Conservation (phyloP, 2,888 invertebrate species). For the Melanotus villosus region DNA sequence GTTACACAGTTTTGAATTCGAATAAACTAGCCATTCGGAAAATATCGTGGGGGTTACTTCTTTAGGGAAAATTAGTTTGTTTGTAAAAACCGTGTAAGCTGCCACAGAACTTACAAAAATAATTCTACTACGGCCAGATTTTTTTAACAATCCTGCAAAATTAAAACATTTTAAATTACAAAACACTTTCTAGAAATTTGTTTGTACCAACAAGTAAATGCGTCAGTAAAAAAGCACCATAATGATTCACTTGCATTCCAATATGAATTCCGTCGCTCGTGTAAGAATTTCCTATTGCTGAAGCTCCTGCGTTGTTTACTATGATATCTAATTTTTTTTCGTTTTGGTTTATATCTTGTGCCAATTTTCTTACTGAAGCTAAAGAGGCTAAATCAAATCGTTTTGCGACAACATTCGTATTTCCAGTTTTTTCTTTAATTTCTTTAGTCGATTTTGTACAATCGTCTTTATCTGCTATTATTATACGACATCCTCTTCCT, state of each 20-base stretch:
- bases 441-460: constrained; percentile 60
- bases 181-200: background rate
- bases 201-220: constrained; percentile 29
- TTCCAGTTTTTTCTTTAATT: constrained; percentile 64
- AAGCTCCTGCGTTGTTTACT: constrained; percentile 80
- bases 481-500: constrained; percentile 70
- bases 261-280: constrained; percentile 75
- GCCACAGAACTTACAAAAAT: constrained; percentile 56
- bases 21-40: constrained; percentile 50
- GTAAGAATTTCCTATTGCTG: constrained; percentile 67
- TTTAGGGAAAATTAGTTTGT: constrained; percentile 49
- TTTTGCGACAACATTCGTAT: constrained; percentile 65
- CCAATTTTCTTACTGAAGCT: constrained; percentile 76
- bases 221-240: constrained; percentile 69
- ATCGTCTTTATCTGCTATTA: constrained; percentile 70
- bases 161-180: background rate
- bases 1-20: constrained; percentile 64
- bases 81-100: constrained; percentile 47
- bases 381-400: constrained; percentile 73
- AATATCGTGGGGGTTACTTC: constrained; percentile 70
- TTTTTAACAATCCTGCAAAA: constrained; percentile 56
- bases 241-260: constrained; percentile 77
- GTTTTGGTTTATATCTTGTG: constrained; percentile 70
- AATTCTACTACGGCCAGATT: constrained; percentile 62
- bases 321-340: constrained; percentile 75